Evolutionary conservation across 2,888 invertebrate species (phyloP), one percentile per base, ranked within the genome.

Genomic region (Drosophila testacea): DNA sequence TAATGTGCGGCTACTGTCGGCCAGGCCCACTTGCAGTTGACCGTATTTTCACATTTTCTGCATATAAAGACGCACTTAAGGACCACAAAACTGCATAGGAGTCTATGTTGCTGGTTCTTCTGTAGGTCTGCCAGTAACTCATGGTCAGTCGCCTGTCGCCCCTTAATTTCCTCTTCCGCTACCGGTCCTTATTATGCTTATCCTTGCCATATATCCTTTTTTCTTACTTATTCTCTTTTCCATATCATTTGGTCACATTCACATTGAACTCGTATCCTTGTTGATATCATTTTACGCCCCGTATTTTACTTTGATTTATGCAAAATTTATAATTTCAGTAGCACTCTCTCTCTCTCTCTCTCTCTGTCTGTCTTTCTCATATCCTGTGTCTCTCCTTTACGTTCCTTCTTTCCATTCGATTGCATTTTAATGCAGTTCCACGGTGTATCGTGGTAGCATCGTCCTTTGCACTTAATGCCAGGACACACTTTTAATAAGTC

Each of bases 1-100:
- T 89, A 90, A 90, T 90, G 88, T 87, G 87, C 88, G 86, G 89
- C 63, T 71, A 51, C 52, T n/a, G 52, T 62, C 47, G 60, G 60
- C 32, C 68, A 65, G 42, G 50, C 77, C 72, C 50, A 13, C 46
- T 36, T 46, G 56, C 56, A 44, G 46, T 22, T 34, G 30, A 42
- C 48, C 27, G 5, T 36, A 38, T n/a, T 11, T 32, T 32, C 5
- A 47, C 47, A 39, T 34, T 65, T 64, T 61, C 50, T 60, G 72
- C 44, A 69, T 55, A 22, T 30, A 28, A 22, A 32, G n/a, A 30
- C 22, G 30, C 22, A 39, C 32, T 50, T n/a, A 48, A 59, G 41
- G 48, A 41, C 48, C 48, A 39, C n/a, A 48, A 39, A 36, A 56
- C 54, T 47, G 57, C 41, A 41, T n/a, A 50, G 44, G 4, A 27